Evolutionary conservation across 1,140 invertebrate species (phyloP).

Genomic region (Drosophila sucinea): DNA sequence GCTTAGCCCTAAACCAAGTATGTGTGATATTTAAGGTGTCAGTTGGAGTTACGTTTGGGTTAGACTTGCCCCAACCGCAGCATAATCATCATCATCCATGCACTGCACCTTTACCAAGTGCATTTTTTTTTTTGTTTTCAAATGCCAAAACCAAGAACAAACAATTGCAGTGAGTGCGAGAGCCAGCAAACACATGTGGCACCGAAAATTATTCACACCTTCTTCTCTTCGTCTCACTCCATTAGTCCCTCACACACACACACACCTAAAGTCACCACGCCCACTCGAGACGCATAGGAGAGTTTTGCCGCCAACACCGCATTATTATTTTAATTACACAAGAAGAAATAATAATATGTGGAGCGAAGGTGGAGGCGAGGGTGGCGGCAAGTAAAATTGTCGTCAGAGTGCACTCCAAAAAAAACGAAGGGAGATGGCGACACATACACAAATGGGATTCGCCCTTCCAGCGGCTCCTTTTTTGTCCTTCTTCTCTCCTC

Average conservation of each 20-base stretch:
- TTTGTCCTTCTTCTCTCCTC: background rate
- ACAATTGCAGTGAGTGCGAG: constrained; percentile 2
- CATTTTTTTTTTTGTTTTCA: background rate
- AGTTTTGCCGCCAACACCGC: constrained; percentile 40
- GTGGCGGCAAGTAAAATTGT: background rate
- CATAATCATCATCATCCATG: background rate
- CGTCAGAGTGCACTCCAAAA: constrained; percentile 1
- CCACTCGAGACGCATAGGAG: constrained; percentile 66
- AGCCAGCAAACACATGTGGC: constrained; percentile 5
- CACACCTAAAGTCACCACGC: constrained; percentile 31
- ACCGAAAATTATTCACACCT: constrained; percentile 10
- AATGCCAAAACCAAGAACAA: constrained; percentile 12
- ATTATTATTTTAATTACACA: constrained; percentile 79
- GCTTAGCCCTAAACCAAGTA: background rate
- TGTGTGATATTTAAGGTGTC: background rate
- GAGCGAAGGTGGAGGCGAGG: background rate
- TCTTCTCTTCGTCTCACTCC: background rate
- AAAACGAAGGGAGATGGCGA: background rate
- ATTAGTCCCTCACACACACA: background rate
- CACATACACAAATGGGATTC: no score
- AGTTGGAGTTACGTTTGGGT: no score
- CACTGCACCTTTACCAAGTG: background rate
- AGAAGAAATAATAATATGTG: constrained; percentile 43
- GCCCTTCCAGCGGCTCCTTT: background rate
- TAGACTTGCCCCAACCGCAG: background rate